Base-by-base conservation (phyloP, 2,113 vertebrate genomes). In the Hemicordylus capensis region DNA sequence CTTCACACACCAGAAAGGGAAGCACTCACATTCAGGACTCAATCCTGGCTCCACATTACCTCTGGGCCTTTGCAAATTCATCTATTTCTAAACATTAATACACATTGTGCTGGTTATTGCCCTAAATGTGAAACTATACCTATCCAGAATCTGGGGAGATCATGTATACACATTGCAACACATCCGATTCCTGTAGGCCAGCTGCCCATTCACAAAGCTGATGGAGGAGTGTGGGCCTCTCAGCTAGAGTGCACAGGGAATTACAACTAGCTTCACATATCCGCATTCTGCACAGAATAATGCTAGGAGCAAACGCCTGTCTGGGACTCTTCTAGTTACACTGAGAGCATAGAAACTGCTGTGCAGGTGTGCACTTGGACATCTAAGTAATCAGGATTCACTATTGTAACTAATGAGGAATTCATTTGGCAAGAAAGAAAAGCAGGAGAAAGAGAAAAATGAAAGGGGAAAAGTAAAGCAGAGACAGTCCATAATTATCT, bases 341-440 rank as follows among this genome's bases (percentile, higher is more conserved):
- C 46, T 48, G 39, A 61, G 15, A 79, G 34, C 24, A 74, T 34
- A 15, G 69, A 74, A 74, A 63, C 19, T 24, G 54, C 37, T 20
- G 2, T n/a, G 22, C 37, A 31, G 39, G n/a, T 84, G 39, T 42
- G 64, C 26, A 56, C 48, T 64, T 39, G 54, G 31, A 76, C 11
- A 39, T 46, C 70, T 34, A 14, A 54, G 51, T 67, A 86, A 89
- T 64, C 6, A 9, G 24, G 81, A 84, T 44, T 85, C 20, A 8
- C 86, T 79, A 8, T 14, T 66, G 37, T 24, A 56, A 88, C 69
- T 67, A 82, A 82, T 59, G 46, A 76, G 39, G 6, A 69, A 44
- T 86, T 88, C 79, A 85, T 34, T 59, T 3, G 9, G n/a, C 58
- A 84, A 74, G 81, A 67, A 59, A 54, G 6, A 61, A 6, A 24